Base-by-base conservation (phyloP, 1,140 invertebrate genomes). In the Penaeus indicus region DNA sequence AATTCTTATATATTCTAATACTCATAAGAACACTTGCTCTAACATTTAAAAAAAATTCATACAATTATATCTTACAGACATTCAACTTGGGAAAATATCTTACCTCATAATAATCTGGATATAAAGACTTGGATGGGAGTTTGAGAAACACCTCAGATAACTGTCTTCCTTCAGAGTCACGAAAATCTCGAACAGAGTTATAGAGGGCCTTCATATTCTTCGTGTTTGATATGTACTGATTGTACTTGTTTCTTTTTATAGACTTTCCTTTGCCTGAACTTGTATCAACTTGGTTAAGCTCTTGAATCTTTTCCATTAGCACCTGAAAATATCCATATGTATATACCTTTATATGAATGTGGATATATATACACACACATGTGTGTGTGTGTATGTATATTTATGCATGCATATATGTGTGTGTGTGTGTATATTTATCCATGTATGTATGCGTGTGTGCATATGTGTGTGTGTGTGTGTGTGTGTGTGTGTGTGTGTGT, bases 81-180 rank as follows among this genome's bases (percentile, higher is more conserved):
- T 13, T 54, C 1, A 16, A 54, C 10, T 1, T 13, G 5, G 10
- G 54, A 54, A 54, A 54, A 54, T 54, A 54, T 54, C 87, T 88
- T 32, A 88, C 87, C 81, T 88, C 87, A 84, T 88, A 88, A 78
- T 88, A 88, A 84, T 88, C 87, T 54, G 87, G 87, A 62, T 88
- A 88, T n/a, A 88, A 80, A 10, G 87, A 38, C n/a, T 88, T 88
- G 2, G 87, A 88, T 42, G 87, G 87, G 11, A 88, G 82, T 75
- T 78, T 88, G 3, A 88, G 38, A 62, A 88, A 88, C 69, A 88
- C 87, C 64, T 88, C 87, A 22, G 87, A 88, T 38, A 88, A 42
- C 61, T 88, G 87, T 19, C 87, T 81, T 21, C 81, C 81, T 22
- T 88, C 87, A 10, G 47, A n/a, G 81, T 88, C 87, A 27, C 72